These are phyloP conservation scores for Chaetophractus vellerosus DNA, from an alignment of 2,797 vertebrate genomes.

Conservation along the genomic window DNA sequence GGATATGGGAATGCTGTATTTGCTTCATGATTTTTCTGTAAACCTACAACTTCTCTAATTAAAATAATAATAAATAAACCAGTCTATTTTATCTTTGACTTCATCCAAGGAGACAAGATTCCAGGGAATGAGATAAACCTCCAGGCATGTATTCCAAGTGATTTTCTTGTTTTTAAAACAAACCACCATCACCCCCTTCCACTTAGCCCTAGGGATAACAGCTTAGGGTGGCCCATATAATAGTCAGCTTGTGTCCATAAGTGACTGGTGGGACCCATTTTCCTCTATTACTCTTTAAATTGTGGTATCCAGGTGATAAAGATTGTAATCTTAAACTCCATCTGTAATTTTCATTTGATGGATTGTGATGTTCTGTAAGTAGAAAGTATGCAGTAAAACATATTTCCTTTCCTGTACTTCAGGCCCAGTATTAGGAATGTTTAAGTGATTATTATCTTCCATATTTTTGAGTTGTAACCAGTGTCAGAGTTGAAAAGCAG, in stretches of 20 bases:
- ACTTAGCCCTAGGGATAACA: not conserved
- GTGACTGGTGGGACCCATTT: not conserved
- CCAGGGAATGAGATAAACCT: not conserved
- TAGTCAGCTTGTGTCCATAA: not conserved
- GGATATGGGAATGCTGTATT: too few relatives aligned
- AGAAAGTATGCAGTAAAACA: not conserved
- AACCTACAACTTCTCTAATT: too few relatives aligned
- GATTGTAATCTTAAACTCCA: not conserved
- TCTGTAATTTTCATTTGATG: not conserved
- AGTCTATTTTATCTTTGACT: slow-evolving; percentile 37
- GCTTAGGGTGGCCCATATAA: not conserved
- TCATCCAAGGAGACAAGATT: slow-evolving; percentile 19
- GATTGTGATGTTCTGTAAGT: not conserved
- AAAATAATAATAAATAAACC: not conserved
- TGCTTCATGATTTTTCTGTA: too few relatives aligned
- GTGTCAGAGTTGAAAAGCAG: slow-evolving; percentile 70
- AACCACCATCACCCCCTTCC: rapidly evolving
- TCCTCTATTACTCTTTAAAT: not conserved
- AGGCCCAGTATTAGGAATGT: not conserved
- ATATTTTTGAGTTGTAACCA: slow-evolving; percentile 65
- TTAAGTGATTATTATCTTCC: slow-evolving; percentile 2
- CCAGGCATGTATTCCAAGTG: not conserved
- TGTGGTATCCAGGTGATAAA: not conserved
- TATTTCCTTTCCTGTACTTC: not conserved
- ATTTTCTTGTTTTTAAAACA: not conserved